Conservation (phyloP, 2,888 invertebrate genomes). For the Protula sp. region DNA sequence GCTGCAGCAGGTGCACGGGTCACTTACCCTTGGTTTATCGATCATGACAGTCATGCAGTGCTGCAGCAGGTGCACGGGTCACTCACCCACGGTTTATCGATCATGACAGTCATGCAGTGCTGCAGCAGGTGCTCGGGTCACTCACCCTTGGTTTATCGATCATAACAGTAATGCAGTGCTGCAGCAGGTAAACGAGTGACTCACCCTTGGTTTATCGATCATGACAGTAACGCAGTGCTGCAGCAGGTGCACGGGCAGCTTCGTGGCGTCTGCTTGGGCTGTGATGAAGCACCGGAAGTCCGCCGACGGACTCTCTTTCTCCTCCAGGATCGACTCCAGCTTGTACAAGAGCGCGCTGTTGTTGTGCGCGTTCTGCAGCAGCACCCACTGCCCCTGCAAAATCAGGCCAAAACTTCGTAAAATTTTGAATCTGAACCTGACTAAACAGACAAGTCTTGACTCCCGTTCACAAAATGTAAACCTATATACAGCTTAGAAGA, state of each 20-base stretch:
- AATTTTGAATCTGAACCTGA: no score
- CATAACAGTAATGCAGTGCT: constrained; percentile 41
- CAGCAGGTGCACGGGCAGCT: constrained; percentile 37
- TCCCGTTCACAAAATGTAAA: no score
- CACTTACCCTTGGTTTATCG: constrained; percentile 44
- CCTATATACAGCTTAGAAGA: no score
- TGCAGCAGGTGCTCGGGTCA: no score
- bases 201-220: constrained; percentile 47
- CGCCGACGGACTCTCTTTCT: constrained; percentile 22
- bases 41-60: constrained; percentile 41
- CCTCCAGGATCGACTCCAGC: constrained; percentile 39
- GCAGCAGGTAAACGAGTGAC: constrained; percentile 30
- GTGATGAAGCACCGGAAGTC: constrained; percentile 49
- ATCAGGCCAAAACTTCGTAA: background rate
- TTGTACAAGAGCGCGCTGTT: constrained; percentile 36
- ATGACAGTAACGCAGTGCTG: constrained; percentile 44
- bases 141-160: constrained; percentile 47
- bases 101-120: no score
- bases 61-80: constrained; percentile 44
- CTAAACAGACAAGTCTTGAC: no score
- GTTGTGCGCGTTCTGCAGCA: constrained; percentile 49
- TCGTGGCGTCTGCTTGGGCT: constrained; percentile 15
- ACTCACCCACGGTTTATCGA: no score
- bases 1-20: no score
- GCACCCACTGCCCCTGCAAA: constrained; percentile 44